Evolutionary conservation across 1,140 invertebrate genomes (phyloP).

Genomic region (Leptonema lineaticorne): DNA sequence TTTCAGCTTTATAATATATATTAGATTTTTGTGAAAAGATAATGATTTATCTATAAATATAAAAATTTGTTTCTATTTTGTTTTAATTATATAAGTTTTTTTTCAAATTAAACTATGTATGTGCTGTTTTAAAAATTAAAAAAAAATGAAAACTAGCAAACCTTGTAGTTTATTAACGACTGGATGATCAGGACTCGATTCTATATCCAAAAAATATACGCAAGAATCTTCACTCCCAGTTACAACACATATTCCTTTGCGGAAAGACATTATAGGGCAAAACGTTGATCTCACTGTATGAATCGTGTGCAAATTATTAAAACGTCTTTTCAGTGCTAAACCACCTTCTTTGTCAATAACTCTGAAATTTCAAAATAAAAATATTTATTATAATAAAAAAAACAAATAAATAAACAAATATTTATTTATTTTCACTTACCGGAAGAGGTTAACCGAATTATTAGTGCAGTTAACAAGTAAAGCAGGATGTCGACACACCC

Average conservation of each 20-base stretch:
- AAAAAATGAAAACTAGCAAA: slow-evolving; percentile 41
- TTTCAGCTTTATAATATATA: no score
- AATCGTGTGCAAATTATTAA: slow-evolving; percentile 64
- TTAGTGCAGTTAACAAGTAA: slow-evolving; percentile 77
- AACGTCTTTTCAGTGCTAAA: slow-evolving; percentile 64
- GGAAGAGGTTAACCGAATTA: slow-evolving; percentile 70
- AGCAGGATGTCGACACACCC: slow-evolving; percentile 79
- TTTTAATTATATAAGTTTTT: not conserved
- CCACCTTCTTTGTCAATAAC: slow-evolving; percentile 67
- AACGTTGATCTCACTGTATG: slow-evolving; percentile 74
- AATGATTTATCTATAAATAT: no score
- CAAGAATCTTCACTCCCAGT: slow-evolving; percentile 84
- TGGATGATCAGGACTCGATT: slow-evolving; percentile 66
- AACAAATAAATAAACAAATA: slow-evolving; percentile 31
- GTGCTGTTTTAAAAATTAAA: not conserved
- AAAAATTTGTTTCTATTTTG: not conserved
- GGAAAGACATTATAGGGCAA: slow-evolving; percentile 82
- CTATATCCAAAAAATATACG: slow-evolving; percentile 82
- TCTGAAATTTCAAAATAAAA: no score
- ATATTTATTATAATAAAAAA: no score
- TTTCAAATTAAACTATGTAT: not conserved
- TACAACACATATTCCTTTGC: slow-evolving; percentile 78
- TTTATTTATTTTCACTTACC: slow-evolving; percentile 44
- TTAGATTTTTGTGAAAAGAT: no score
- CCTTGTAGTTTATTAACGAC: slow-evolving; percentile 82